Base-by-base conservation (phyloP, 2,888 invertebrate genomes). In the Leptinotarsa juncta region DNA sequence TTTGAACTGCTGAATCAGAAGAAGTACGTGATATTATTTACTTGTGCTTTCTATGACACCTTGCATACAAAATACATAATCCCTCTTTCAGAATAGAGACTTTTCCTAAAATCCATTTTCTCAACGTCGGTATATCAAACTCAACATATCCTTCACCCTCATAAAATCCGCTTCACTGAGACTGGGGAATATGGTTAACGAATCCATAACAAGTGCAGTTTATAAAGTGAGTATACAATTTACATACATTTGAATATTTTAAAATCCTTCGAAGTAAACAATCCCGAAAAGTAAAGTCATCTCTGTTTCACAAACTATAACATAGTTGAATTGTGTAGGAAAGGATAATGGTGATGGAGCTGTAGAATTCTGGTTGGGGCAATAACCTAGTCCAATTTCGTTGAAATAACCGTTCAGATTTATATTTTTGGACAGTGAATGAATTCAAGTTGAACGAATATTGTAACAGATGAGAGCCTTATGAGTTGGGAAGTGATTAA, bases 161-260 rank as follows among this genome's bases (percentile, higher is more conserved):
- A 62, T 62, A 62, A 62, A 62, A 42, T 32, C 62, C 62, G 26
- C 62, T n/a, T 62, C 42, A 62, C 16, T 32, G n/a, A 18, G 62
- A 62, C 26, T 5, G 16, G 26, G n/a, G 42, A 42, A 62, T 62
- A 42, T 62, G 32, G 32, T 62, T 42, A 26, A 62, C 62, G 62
- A 62, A 62, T 62, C 62, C 62, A 62, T 57, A 57, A 57, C 57
- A 62, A 62, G 62, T 62, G 62, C 23, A 57, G 57, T 62, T 62
- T 42, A 42, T 32, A 62, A 62, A 32, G 16, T 62, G 32, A 62
- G 62, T 26, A 62, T 32, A 62, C 42, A 62, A 26, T 62, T 62
- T 62, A 62, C 62, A 62, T 62, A n/a, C 26, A 62, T 62, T 42
- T 62, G 62, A 32, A 62, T 62, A 18, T 32, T n/a, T 62, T 42